Evolutionary conservation across 2,888 invertebrate species (phyloP).

Genomic region (Caenorhabditis sp.): DNA sequence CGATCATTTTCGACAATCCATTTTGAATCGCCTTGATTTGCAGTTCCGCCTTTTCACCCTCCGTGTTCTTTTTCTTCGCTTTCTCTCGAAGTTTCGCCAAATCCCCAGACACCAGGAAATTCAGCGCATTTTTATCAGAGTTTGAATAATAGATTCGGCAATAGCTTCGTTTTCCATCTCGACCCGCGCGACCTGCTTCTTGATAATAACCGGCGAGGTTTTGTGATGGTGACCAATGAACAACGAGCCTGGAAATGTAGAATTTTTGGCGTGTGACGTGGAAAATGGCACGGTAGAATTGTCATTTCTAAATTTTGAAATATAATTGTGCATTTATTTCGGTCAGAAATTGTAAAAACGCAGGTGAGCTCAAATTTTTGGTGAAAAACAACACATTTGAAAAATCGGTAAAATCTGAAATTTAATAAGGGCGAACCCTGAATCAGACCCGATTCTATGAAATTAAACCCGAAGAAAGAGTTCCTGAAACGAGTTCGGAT

Average conservation of each 20-base stretch:
- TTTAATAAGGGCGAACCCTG: too few relatives aligned
- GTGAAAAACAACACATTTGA: too few relatives aligned
- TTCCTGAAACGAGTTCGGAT: too few relatives aligned
- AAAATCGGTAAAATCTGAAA: too few relatives aligned
- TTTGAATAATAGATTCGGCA: slow-evolving; percentile 91
- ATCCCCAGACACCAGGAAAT: slow-evolving; percentile 82
- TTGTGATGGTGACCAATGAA: slow-evolving; percentile 94
- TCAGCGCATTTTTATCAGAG: slow-evolving; percentile 83
- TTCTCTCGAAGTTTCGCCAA: slow-evolving; percentile 66
- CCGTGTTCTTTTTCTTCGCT: slow-evolving; percentile 20
- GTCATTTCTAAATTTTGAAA: too few relatives aligned
- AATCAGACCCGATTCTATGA: too few relatives aligned
- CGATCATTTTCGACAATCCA: slow-evolving; percentile 64
- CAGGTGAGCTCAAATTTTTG: too few relatives aligned
- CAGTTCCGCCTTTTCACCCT: slow-evolving; percentile 42
- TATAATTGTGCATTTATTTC: too few relatives aligned
- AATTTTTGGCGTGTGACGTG: too few relatives aligned
- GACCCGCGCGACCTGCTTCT: slow-evolving; percentile 92
- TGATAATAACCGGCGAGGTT: slow-evolving; percentile 94
- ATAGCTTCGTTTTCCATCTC: slow-evolving; percentile 87
- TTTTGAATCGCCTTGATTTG: slow-evolving; percentile 54
- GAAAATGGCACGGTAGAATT: too few relatives aligned
- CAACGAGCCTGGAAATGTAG: slow-evolving; percentile 83
- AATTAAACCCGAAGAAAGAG: too few relatives aligned
- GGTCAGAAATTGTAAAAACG: too few relatives aligned